Evolutionary conservation across 2,113 vertebrate genomes (phyloP).

Genomic region (Oenanthe melanoleuca): DNA sequence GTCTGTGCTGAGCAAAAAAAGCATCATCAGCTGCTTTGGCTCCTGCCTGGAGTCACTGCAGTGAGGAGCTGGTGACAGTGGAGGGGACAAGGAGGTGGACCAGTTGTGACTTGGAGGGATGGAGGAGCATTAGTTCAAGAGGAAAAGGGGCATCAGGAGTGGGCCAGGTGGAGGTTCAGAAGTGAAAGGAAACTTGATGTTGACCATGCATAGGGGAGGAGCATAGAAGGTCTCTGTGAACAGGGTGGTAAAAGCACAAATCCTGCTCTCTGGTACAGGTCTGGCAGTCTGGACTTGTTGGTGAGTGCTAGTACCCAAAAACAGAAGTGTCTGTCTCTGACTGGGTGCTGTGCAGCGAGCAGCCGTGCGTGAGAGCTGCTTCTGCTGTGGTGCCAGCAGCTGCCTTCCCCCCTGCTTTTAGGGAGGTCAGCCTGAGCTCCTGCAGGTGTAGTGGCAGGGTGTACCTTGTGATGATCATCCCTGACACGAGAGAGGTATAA

Average conservation of each 20-base stretch:
- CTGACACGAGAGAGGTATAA: rapidly evolving
- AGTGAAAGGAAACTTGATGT: background rate
- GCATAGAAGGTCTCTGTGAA: background rate
- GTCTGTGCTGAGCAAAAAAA: background rate
- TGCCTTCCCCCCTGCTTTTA: background rate
- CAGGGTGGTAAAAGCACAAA: background rate
- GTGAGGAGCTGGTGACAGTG: rapidly evolving
- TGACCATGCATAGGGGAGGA: background rate
- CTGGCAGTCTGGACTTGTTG: background rate
- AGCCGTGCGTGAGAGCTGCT: rapidly evolving
- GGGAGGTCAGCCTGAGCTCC: background rate
- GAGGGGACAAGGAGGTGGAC: background rate
- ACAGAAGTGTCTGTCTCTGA: background rate
- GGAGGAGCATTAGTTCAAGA: background rate
- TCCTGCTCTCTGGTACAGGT: background rate
- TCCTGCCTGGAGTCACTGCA: background rate
- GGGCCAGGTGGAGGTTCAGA: background rate
- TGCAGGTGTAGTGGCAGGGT: rapidly evolving
- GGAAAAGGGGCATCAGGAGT: background rate
- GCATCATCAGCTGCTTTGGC: background rate
- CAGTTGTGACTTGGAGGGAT: background rate
- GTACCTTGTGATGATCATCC: background rate
- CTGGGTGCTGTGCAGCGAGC: background rate
- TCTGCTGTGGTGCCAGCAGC: rapidly evolving
- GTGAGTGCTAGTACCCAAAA: background rate